phyloP scores from a whole-genome alignment of 2,113 vertebrate species.

The Pteronura brasiliensis region DNA sequence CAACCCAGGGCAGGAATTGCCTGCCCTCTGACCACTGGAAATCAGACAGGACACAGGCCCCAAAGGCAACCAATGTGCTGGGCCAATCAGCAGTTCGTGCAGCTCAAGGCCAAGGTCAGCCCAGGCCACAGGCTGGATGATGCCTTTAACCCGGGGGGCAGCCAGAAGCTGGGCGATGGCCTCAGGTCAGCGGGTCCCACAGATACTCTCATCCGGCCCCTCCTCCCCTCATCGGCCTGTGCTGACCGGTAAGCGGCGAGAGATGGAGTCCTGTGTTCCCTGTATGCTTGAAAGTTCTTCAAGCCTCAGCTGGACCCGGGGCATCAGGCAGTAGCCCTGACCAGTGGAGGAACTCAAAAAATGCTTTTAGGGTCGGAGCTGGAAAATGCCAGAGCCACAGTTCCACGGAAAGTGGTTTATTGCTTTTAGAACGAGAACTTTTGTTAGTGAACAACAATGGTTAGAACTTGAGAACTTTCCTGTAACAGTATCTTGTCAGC shows the following conservation, averaged over 20 bases:
- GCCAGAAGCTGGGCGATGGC: neutral
- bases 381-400: neutral
- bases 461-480: neutral
- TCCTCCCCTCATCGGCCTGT: neutral
- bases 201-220: neutral
- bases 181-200: neutral
- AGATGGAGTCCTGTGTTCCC: neutral
- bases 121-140: neutral
- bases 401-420: constrained; percentile 36
- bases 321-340: neutral
- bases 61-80: neutral
- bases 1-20: neutral
- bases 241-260: no score
- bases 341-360: neutral
- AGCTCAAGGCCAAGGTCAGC: neutral
- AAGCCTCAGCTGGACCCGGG: neutral
- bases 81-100: neutral
- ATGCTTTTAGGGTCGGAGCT: neutral
- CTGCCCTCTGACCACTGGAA: neutral
- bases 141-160: neutral
- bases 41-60: neutral
- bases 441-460: neutral
- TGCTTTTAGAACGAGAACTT: constrained; percentile 49
- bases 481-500: neutral
- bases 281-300: neutral